Base-by-base conservation (phyloP, 2,888 invertebrate genomes). In the Cerastis rubricosa region DNA sequence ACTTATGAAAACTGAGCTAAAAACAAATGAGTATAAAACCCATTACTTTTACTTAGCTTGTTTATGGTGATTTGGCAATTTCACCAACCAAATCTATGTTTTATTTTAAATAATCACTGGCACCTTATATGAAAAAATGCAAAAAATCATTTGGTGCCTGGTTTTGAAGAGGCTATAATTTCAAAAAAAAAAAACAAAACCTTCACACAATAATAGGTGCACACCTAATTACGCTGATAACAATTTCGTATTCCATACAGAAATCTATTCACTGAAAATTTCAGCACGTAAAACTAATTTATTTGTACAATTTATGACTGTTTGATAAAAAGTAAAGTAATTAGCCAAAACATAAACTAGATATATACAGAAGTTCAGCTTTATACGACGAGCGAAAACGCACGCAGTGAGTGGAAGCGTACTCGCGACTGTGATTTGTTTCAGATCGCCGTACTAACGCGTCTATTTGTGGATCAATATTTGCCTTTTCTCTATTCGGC, bases 291-390 rank as follows among this genome's bases (percentile, higher is more conserved):
- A 73, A 73, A 74, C 78, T 76, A 89, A 89, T 88, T 87, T 85
- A 89, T 87, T 76, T 72, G 47, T 57, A 71, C n/a, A 85, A 89
- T 89, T 89, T 89, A 89, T 84, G 85, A 81, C 61, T 69, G 70
- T 67, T 17, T 78, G 88, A 88, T 89, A 87, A 87, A 89, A 87
- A 85, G 83, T 84, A 78, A 88, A 85, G 85, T 87, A 89, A 88
- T 89, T 89, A 89, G 78, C 80, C 45, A n/a, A 35, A 6, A 49
- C 6, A 51, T 5, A 17, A 9, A 61, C 7, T 5, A 29, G 0
- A 17, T 22, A 22, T 7, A 6, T 19, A 35, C 65, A 78, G 80
- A 78, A 78, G 74, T 22, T 65, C 0, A 0, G 0, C 12, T 54
- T 2, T 0, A 5, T 19, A 19, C 9, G 14, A 19, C 19, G 3